Conservation (phyloP, 2,797 vertebrate species). For the Phalloptychus januarius region DNA sequence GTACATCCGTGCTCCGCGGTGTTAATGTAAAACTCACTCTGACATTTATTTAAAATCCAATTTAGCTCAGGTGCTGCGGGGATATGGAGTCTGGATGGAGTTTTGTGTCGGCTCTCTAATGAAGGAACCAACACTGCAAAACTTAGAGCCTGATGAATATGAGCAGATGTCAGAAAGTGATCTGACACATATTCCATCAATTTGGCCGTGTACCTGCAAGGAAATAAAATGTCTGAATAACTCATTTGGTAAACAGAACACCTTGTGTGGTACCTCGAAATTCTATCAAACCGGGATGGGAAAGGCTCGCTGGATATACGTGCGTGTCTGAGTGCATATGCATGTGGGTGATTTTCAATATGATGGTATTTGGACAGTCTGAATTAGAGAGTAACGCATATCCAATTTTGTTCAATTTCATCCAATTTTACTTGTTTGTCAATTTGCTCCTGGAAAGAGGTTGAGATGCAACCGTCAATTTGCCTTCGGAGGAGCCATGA, state of each 20-base stretch:
- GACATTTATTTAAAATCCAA: slow-evolving; percentile 86
- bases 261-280: slow-evolving; percentile 60
- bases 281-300: slow-evolving; percentile 66
- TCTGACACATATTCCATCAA: slow-evolving; percentile 85
- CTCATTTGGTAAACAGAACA: slow-evolving; percentile 74
- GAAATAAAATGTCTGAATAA: slow-evolving; percentile 76
- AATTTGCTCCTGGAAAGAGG: background rate
- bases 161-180: slow-evolving; percentile 83
- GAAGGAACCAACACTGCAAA: slow-evolving; percentile 75
- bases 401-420: slow-evolving; percentile 16
- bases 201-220: slow-evolving; percentile 75
- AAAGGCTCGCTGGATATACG: slow-evolving; percentile 42
- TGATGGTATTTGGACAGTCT: slow-evolving; percentile 41
- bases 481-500: slow-evolving; percentile 4
- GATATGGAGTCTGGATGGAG: slow-evolving; percentile 78
- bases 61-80: slow-evolving; percentile 79
- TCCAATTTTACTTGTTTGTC: slow-evolving; percentile 35
- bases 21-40: slow-evolving; percentile 75
- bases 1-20: slow-evolving; percentile 52
- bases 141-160: slow-evolving; percentile 81
- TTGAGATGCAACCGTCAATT: slow-evolving; percentile 18
- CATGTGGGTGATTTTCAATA: slow-evolving; percentile 22
- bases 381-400: slow-evolving; percentile 35
- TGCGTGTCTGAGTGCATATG: background rate
- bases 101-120: slow-evolving; percentile 82